Percentiles rank a stretch among this genome's conserved stretches.
phyloP scores from a whole-genome alignment of 2,888 invertebrate genomes.

The Cephonodes hylas region DNA sequence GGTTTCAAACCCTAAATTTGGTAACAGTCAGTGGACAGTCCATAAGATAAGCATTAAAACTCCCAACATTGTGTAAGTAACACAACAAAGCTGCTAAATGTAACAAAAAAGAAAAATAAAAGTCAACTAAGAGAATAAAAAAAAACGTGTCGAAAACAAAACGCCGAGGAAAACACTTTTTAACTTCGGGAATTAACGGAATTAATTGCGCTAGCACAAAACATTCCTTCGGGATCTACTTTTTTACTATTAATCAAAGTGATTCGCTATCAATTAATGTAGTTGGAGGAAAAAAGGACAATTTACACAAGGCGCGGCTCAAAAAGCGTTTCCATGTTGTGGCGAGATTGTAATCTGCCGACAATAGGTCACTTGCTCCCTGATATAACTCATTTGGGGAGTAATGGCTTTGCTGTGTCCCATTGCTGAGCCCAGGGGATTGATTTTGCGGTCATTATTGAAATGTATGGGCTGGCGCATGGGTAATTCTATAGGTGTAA shows the following conservation, averaged over 20 bases:
- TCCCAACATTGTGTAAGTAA: not conserved
- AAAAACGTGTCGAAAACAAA: constrained; percentile 1
- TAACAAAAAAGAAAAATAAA: not conserved
- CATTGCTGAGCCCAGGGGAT: not conserved
- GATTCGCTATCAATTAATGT: constrained; percentile 6
- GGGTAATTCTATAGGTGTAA: no score
- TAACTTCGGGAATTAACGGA: not conserved
- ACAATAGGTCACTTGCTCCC: not conserved
- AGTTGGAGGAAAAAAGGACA: not conserved
- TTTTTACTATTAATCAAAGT: constrained; percentile 4
- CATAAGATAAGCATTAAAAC: not conserved
- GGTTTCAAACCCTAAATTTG: no score
- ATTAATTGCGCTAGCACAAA: not conserved
- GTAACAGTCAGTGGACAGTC: no score
- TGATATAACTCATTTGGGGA: constrained; percentile 1
- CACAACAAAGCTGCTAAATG: not conserved
- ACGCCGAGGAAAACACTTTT: not conserved
- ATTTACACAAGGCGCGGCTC: not conserved
- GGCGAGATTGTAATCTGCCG: not conserved
- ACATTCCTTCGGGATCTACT: not conserved
- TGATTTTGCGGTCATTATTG: not conserved
- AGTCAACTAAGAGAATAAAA: not conserved
- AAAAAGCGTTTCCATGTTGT: not conserved
- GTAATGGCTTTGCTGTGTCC: not conserved
- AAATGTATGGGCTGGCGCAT: not conserved